Evolutionary conservation across 2,797 vertebrate species (phyloP), one percentile per base, ranked within the genome.

Genomic region (Eleutherodactylus coqui): DNA sequence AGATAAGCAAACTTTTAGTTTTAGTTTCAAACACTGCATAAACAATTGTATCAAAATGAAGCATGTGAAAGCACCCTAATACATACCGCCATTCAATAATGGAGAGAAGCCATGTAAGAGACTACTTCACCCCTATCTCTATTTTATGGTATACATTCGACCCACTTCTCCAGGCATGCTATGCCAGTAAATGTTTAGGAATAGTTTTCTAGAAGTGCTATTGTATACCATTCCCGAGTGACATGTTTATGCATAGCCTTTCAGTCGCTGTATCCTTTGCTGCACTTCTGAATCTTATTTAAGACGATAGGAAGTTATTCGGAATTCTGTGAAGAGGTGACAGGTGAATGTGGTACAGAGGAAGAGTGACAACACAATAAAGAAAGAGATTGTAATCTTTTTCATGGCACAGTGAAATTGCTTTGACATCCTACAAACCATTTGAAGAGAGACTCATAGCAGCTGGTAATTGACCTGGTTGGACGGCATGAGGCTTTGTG

Each of bases 211-310:
- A 34, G 32, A 24, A 51, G 45, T 51, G 29, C 47, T 76, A 11
- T 77, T 77, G 17, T 53, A 53, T 49, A 53, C 16, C 8, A 77
- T 53, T 24, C 49, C 10, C 36, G 29, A 77, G 17, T 51, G 45
- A 49, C 17, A 76, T 53, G 27, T 76, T 76, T 53, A 32, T 76
- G 47, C 45, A 76, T 34, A 38, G 34, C 14, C 69, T 72, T 51
- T 32, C 45, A 29, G 36, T 29, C 38, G 1, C n/a, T 60, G 3
- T 79, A 79, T 79, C 24, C 53, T 43, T 62, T 79, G 51, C 76
- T 79, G 53, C 76, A 58, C 34, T 53, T 53, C 17, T 79, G 77
- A 79, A 62, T 62, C 53, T 79, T 43, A 79, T 79, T 79, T 62
- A 79, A 43, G 36, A 41, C 27, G 34, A 79, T 79, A n/a, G 76